Conservation (phyloP, 1,140 invertebrate species). For the Drosophila hydei region DNA sequence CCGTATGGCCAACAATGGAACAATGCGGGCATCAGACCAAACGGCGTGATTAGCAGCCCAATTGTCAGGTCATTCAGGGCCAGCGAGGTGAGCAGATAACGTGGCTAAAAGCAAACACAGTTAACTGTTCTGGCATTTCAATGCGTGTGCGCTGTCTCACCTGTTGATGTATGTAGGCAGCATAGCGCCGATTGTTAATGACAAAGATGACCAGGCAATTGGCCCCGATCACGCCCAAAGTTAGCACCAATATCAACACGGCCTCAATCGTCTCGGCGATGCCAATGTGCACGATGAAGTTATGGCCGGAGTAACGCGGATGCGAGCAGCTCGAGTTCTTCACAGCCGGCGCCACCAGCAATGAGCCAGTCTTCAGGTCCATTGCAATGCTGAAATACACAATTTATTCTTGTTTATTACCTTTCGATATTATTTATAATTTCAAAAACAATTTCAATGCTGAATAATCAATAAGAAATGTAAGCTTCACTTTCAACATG, state of each 20-base stretch:
- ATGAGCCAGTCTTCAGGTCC: constrained; percentile 84
- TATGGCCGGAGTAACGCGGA: constrained; percentile 86
- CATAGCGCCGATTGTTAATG: constrained; percentile 91
- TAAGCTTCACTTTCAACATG: too few species aligned
- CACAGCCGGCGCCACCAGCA: constrained; percentile 90
- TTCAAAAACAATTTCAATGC: too few species aligned
- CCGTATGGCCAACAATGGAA: constrained; percentile 95
- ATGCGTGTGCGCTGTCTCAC: too few species aligned
- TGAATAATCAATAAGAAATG: too few species aligned
- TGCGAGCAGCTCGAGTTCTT: constrained; percentile 92
- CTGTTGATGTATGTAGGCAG: constrained; percentile 93
- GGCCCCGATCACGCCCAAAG: constrained; percentile 90
- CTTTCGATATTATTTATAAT: not conserved
- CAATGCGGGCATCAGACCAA: constrained; percentile 91
- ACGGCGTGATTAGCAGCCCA: constrained; percentile 91
- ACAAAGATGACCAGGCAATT: constrained; percentile 92
- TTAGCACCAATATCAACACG: constrained; percentile 89
- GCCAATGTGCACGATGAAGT: constrained; percentile 86
- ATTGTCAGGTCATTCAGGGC: constrained; percentile 93
- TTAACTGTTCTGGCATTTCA: not conserved
- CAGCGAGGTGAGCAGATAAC: constrained; percentile 92
- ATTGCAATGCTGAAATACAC: constrained; percentile 62
- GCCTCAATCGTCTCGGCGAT: constrained; percentile 89
- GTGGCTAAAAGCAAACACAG: constrained; percentile 86
- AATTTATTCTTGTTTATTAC: too few species aligned